Conservation (phyloP, 2,113 vertebrate species). For the Gobius niger region DNA sequence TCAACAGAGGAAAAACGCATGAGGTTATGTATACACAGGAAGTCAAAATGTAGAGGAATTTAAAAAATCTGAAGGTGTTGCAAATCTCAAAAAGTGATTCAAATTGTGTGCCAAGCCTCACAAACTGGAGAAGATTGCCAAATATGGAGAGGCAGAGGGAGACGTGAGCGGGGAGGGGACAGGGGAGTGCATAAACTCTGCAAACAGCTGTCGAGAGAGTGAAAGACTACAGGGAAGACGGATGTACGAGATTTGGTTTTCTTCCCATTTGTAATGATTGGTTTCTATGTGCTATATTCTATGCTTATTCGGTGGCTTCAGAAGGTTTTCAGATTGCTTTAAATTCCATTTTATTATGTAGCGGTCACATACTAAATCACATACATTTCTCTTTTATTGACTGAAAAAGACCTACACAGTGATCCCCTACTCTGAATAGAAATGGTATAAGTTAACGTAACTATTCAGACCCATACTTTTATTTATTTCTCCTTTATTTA, state of each 20-base stretch:
- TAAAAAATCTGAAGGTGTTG: neutral
- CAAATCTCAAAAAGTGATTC: constrained; percentile 23
- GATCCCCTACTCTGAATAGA: no score
- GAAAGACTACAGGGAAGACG: neutral
- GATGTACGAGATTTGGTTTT: no score
- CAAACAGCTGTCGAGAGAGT: constrained; percentile 28
- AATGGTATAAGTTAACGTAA: no score
- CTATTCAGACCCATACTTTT: no score
- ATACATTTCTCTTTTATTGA: no score
- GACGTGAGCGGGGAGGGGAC: constrained; percentile 16
- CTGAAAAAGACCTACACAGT: no score
- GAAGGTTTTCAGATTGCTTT: no score
- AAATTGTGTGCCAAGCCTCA: constrained; percentile 41
- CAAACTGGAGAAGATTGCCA: constrained; percentile 71
- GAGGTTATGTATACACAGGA: constrained; percentile 8
- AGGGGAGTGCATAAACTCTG: constrained; percentile 23
- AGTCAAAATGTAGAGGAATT: neutral
- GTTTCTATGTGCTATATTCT: no score
- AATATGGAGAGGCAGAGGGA: constrained; percentile 69
- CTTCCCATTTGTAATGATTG: no score
- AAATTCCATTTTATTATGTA: no score
- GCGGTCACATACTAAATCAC: neutral
- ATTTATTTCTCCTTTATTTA: no score
- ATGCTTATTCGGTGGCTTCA: no score
- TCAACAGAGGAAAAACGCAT: neutral